Conservation (phyloP, 2,113 vertebrate genomes). For the Dasyurus viverrinus region DNA sequence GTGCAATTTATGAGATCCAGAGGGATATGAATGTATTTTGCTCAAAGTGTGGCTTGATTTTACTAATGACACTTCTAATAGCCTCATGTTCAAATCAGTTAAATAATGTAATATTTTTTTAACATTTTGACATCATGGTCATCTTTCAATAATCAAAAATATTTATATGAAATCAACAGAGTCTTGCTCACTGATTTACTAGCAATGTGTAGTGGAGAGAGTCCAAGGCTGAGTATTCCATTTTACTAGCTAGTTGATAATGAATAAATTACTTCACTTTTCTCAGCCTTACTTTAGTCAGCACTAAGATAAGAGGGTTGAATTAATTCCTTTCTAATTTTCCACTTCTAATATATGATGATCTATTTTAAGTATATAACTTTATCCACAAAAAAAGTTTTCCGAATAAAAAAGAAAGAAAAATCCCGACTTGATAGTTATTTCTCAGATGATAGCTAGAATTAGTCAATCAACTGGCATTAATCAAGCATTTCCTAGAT, state of each 20-base stretch:
- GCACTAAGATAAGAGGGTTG: background rate
- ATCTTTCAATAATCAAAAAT: background rate
- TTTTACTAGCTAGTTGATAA: background rate
- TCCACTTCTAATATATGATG: background rate
- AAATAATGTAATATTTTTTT: background rate
- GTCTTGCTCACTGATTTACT: background rate
- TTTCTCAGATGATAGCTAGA: background rate
- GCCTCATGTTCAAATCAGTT: background rate
- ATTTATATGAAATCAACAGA: background rate
- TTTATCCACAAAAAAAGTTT: conserved; percentile 5
- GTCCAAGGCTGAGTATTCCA: background rate
- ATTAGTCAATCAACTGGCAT: background rate
- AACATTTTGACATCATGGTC: background rate
- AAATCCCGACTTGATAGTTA: background rate
- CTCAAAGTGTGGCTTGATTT: background rate
- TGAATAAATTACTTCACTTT: background rate
- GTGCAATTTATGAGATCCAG: background rate
- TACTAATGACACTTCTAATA: background rate
- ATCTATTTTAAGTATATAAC: conserved; percentile 25
- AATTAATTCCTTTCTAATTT: background rate
- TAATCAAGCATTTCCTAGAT: background rate
- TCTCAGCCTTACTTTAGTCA: background rate
- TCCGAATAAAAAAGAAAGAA: background rate
- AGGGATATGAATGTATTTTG: background rate
- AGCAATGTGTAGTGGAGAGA: background rate